Evolutionary conservation across 1,140 invertebrate genomes (phyloP).

Genomic region (Cydia amplana): DNA sequence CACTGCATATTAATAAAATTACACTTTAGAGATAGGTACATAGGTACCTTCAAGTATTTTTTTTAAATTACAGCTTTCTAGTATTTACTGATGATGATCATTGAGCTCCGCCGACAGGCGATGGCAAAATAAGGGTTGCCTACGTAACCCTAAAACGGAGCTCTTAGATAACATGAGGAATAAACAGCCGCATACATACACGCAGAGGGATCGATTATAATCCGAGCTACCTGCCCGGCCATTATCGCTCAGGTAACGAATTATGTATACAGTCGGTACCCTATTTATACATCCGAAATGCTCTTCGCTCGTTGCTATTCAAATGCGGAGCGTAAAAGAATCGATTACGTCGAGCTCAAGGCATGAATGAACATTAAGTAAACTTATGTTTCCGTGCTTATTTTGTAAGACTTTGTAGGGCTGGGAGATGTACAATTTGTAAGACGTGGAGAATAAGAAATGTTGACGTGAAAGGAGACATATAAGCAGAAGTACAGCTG

Average conservation of each 20-base stretch:
- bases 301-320: slow-evolving; percentile 43
- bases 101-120: background rate
- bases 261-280: slow-evolving; percentile 48
- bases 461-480: slow-evolving; percentile 38
- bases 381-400: slow-evolving; percentile 38
- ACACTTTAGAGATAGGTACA: background rate
- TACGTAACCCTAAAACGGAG: background rate
- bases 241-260: slow-evolving; percentile 65
- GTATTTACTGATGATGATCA: background rate
- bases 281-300: slow-evolving; percentile 50
- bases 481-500: slow-evolving; percentile 46
- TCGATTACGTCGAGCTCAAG: slow-evolving; percentile 19
- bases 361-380: slow-evolving; percentile 49
- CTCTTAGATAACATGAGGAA: background rate
- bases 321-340: slow-evolving; percentile 37
- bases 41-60: no score
- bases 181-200: slow-evolving; percentile 37
- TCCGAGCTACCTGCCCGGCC: slow-evolving; percentile 60
- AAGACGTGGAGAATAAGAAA: slow-evolving; percentile 37
- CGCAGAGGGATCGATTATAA: slow-evolving; percentile 50
- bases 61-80: no score
- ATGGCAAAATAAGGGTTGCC: background rate
- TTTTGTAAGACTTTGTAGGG: slow-evolving; percentile 42
- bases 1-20: background rate
- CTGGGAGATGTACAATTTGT: slow-evolving; percentile 34